Conservation (phyloP, 2,113 vertebrate species). For the Callospermophilus lateralis region DNA sequence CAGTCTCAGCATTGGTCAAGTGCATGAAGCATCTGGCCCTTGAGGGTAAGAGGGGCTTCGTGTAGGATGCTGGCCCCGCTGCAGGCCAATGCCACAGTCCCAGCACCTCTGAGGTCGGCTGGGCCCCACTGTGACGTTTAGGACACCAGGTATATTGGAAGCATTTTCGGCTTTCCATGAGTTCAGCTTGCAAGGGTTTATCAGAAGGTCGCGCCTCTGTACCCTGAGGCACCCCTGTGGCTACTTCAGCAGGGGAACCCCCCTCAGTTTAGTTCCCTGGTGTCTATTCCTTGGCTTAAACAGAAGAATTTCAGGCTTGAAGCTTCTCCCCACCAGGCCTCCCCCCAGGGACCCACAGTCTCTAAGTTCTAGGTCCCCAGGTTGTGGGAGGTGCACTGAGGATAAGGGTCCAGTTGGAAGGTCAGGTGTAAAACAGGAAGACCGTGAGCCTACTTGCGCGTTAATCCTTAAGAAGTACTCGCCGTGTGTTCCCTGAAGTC, state of each 20-base stretch:
- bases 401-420: neutral
- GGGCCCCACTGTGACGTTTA: neutral
- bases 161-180: neutral
- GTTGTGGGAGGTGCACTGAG: neutral
- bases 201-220: fast-evolving
- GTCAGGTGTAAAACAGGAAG: neutral
- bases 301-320: neutral
- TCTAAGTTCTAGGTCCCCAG: neutral
- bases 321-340: neutral
- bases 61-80: neutral
- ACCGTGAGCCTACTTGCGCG: neutral
- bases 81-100: neutral
- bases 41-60: neutral
- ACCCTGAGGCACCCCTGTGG: too few species aligned
- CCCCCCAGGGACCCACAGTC: neutral
- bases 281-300: neutral
- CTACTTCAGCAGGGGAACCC: neutral
- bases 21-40: neutral
- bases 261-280: neutral
- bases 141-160: too few species aligned
- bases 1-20: neutral
- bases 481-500: neutral
- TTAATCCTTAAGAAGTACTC: neutral
- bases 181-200: too few species aligned
- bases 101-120: neutral